phyloP scores from a whole-genome alignment of 2,888 invertebrate genomes.

The Barypeithes pellucidus region DNA sequence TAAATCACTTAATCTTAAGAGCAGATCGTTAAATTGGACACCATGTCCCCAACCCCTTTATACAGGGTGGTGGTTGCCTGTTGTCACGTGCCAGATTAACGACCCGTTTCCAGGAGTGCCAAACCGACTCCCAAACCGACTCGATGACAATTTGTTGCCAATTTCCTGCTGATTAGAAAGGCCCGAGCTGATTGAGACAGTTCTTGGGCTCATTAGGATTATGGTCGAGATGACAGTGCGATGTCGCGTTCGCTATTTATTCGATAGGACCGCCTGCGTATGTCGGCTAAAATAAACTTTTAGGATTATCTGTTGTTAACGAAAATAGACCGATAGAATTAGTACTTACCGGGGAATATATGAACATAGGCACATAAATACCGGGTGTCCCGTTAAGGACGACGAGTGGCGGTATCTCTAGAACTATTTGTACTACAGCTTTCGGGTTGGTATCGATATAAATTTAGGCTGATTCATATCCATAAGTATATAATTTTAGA shows the following conservation, averaged over 20 bases:
- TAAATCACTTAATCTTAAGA: constrained; percentile 43
- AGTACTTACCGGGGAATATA: no score
- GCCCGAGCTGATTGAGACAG: constrained; percentile 16
- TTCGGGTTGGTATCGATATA: no score
- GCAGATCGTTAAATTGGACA: constrained; percentile 42
- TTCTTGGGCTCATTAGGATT: constrained; percentile 11
- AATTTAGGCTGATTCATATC: no score
- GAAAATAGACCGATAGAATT: no score
- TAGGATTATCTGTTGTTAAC: background rate
- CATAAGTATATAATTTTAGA: no score
- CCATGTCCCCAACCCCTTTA: constrained; percentile 29
- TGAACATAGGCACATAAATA: no score
- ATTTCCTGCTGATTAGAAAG: constrained; percentile 43
- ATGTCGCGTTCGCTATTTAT: background rate
- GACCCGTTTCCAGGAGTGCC: constrained; percentile 24
- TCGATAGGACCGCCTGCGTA: background rate
- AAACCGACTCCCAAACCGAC: constrained; percentile 26
- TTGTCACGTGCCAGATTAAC: constrained; percentile 35
- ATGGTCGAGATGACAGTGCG: constrained; percentile 5
- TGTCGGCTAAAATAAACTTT: background rate
- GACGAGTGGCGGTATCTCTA: no score
- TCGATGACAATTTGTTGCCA: constrained; percentile 49
- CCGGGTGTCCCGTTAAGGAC: no score
- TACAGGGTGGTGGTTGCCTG: constrained; percentile 33
- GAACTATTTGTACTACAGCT: no score